Conservation (phyloP, 92 coral and sea anemone genomes). For the Umimayanthus kanabou region DNA sequence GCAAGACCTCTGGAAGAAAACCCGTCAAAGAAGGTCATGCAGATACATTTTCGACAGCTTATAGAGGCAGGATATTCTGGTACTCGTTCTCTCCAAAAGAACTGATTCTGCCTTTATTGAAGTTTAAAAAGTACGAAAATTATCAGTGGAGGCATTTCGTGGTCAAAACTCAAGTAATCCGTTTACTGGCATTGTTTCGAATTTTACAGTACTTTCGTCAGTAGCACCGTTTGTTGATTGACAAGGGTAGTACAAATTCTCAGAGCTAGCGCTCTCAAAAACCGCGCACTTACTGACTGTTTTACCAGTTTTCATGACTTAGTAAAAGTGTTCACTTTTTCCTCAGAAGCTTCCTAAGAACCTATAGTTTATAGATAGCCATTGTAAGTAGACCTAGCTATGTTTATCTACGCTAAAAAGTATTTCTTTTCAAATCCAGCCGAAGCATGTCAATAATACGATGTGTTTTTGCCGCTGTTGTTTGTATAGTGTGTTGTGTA, state of each 20-base stretch:
- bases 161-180: background rate
- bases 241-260: background rate
- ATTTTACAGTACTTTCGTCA: no score
- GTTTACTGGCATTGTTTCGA: background rate
- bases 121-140: background rate
- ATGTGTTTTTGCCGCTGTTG: background rate
- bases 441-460: background rate
- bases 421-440: background rate
- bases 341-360: background rate
- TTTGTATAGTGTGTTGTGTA: background rate
- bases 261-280: no score
- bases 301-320: background rate
- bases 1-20: background rate
- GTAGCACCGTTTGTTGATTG: background rate
- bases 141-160: background rate
- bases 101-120: background rate
- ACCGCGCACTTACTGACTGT: background rate
- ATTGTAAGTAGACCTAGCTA: background rate
- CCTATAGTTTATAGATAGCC: background rate
- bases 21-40: background rate
- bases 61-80: background rate
- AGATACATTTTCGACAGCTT: background rate
- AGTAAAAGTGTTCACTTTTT: background rate
- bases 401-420: no score
- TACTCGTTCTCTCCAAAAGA: background rate